Evolutionary conservation across 37 sponge, comb jelly and placozoan genomes (phyloP).

Genomic region (Chondrilla cf. caribensis): DNA sequence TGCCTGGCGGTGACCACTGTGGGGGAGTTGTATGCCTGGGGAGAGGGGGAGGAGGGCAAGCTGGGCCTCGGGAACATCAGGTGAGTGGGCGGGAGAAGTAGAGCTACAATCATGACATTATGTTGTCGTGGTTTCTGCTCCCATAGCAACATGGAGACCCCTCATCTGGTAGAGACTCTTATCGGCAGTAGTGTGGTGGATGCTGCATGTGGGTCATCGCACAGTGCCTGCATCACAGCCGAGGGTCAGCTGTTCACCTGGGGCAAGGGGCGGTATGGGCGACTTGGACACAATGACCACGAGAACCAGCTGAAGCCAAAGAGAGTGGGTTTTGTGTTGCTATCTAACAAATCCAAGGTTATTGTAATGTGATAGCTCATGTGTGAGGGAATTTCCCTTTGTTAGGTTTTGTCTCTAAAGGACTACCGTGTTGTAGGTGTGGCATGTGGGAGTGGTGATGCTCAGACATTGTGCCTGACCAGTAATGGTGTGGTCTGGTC

Average conservation of each 20-base stretch:
- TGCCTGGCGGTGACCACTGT: constrained; percentile 77
- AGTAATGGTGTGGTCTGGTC: constrained; percentile 68
- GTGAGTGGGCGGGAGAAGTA: constrained; percentile 43
- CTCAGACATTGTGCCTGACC: constrained; percentile 82
- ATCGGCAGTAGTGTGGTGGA: constrained; percentile 69
- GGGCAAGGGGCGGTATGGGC: constrained; percentile 97
- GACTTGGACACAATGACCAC: constrained; percentile 92
- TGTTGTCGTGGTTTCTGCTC: not conserved
- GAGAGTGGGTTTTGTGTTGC: constrained; percentile 41
- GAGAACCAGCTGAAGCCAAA: constrained; percentile 90
- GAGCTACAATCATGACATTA: not conserved
- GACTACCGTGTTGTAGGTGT: constrained; percentile 63
- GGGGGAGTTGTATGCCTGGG: constrained; percentile 93
- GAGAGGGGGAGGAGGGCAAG: constrained; percentile 96
- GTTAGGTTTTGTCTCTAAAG: constrained; percentile 69
- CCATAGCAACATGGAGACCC: constrained; percentile 61
- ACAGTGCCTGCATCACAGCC: constrained; percentile 91
- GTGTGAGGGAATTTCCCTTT: not conserved
- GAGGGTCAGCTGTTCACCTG: constrained; percentile 89
- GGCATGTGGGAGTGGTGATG: constrained; percentile 96
- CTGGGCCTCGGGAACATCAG: constrained; percentile 78
- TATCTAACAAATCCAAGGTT: not conserved
- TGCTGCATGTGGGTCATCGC: constrained; percentile 85
- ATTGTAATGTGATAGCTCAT: not conserved
- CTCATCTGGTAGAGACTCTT: constrained; percentile 69